Percentiles rank a stretch among this genome's conserved stretches.
These are phyloP conservation scores for Tolmerus cingulatus DNA, from an alignment of 2,888 invertebrate genomes.

Conservation along the genomic window DNA sequence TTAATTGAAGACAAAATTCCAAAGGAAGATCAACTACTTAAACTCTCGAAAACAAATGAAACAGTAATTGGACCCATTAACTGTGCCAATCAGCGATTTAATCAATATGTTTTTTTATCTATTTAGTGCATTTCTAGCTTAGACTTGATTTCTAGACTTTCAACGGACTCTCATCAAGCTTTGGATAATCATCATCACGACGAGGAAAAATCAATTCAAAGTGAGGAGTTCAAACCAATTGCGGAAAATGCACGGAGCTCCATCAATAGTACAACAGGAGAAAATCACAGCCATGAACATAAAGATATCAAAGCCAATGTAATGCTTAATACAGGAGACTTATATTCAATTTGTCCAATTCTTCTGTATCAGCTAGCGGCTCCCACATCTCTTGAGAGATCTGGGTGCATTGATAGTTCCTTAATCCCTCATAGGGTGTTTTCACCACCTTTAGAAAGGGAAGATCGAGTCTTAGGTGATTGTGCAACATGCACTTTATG, in stretches of 20 bases:
- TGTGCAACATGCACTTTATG: not conserved
- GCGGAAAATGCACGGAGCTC: not conserved
- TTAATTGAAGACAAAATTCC: slow-evolving; percentile 57
- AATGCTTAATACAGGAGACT: slow-evolving; percentile 50
- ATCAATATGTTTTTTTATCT: slow-evolving; percentile 38
- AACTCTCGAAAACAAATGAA: slow-evolving; percentile 56
- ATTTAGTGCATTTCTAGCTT: slow-evolving; percentile 66
- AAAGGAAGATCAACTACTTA: slow-evolving; percentile 36
- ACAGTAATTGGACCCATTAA: slow-evolving; percentile 61
- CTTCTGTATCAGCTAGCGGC: slow-evolving; percentile 73
- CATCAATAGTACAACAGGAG: not conserved
- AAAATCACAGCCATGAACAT: not conserved
- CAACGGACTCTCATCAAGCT: slow-evolving; percentile 17
- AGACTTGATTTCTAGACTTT: slow-evolving; percentile 58
- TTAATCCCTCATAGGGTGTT: slow-evolving; percentile 54
- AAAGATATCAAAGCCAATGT: slow-evolving; percentile 5
- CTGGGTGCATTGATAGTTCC: slow-evolving; percentile 67
- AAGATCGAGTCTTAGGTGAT: slow-evolving; percentile 56
- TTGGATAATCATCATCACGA: slow-evolving; percentile 51
- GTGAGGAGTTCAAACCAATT: not conserved
- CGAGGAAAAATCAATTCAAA: slow-evolving; percentile 54
- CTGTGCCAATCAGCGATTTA: slow-evolving; percentile 33
- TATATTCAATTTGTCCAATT: slow-evolving; percentile 72
- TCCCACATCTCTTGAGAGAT: slow-evolving; percentile 65
- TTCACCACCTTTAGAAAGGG: slow-evolving; percentile 45